These are phyloP conservation scores for Drosophila pseudotalamancana DNA, from an alignment of 2,888 invertebrate species.

Conservation along the genomic window DNA sequence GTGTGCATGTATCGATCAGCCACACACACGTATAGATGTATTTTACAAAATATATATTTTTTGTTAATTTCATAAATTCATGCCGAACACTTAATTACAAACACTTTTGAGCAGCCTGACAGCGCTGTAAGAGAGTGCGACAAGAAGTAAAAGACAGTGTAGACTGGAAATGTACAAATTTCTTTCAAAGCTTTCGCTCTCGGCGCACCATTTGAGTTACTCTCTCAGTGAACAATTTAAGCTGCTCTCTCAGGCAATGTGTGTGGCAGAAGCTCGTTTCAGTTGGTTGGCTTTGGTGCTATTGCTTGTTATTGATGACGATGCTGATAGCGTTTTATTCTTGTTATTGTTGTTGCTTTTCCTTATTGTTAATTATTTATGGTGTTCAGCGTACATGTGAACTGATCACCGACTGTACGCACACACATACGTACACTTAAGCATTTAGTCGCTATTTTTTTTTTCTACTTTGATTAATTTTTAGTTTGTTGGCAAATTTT, in stretches of 20 bases:
- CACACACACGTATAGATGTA: not conserved
- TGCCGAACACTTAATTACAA: conserved; percentile 5
- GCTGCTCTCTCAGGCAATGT: conserved; percentile 10
- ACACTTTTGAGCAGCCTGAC: conserved; percentile 16
- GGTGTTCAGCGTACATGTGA: conserved; percentile 53
- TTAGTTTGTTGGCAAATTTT: conserved; percentile 46
- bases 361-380: conserved; percentile 40
- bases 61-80: conserved; percentile 14
- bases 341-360: conserved; percentile 19
- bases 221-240: conserved; percentile 1
- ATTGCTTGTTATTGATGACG: conserved; percentile 41
- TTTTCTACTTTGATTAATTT: conserved; percentile 34
- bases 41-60: not conserved
- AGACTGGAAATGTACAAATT: conserved; percentile 1
- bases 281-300: conserved; percentile 38
- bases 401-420: conserved; percentile 55
- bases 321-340: conserved; percentile 43
- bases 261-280: conserved; percentile 39
- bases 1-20: conserved; percentile 3
- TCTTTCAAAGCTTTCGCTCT: conserved; percentile 21
- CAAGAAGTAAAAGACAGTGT: not conserved
- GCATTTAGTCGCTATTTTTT: conserved; percentile 6
- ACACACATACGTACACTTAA: conserved; percentile 18
- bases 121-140: not conserved
- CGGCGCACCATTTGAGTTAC: conserved; percentile 3